Percentiles rank a stretch among this genome's conserved stretches.
phyloP scores from a whole-genome alignment of 2,113 vertebrate genomes.

The Neoarius graeffei region DNA sequence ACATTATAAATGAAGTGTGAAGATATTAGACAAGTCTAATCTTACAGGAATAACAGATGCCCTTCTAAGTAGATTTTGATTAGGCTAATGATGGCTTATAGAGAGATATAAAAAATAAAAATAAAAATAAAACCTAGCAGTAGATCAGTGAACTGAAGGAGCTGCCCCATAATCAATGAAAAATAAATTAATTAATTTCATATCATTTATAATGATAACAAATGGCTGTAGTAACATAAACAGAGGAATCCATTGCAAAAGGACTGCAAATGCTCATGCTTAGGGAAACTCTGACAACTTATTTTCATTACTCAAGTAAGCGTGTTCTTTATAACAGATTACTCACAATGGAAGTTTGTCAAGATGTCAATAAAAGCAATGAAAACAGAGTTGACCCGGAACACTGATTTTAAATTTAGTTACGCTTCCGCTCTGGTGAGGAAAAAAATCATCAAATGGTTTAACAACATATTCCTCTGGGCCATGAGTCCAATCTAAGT shows the following conservation, averaged over 20 bases:
- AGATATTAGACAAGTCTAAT: background rate
- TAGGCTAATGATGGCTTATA: background rate
- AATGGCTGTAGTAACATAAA: background rate
- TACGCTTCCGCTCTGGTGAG: too few relatives aligned
- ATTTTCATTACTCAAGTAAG: background rate
- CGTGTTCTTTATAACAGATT: background rate
- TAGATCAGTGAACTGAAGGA: background rate
- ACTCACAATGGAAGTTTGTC: background rate
- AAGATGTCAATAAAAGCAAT: background rate
- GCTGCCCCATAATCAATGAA: background rate
- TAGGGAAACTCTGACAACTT: background rate
- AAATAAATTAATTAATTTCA: background rate
- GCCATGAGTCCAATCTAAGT: background rate
- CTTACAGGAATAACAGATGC: background rate
- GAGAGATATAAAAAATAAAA: background rate
- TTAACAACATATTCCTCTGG: too few relatives aligned
- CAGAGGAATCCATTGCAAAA: background rate
- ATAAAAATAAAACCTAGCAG: too few relatives aligned
- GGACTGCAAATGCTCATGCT: background rate
- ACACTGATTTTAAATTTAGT: background rate
- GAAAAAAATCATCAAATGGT: too few relatives aligned
- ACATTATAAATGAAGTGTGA: background rate
- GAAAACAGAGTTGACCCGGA: background rate
- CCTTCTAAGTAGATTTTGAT: background rate
- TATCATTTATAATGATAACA: background rate